These are phyloP conservation scores for Petroica traversi DNA, from an alignment of 2,113 vertebrate genomes.

Conservation along the genomic window DNA sequence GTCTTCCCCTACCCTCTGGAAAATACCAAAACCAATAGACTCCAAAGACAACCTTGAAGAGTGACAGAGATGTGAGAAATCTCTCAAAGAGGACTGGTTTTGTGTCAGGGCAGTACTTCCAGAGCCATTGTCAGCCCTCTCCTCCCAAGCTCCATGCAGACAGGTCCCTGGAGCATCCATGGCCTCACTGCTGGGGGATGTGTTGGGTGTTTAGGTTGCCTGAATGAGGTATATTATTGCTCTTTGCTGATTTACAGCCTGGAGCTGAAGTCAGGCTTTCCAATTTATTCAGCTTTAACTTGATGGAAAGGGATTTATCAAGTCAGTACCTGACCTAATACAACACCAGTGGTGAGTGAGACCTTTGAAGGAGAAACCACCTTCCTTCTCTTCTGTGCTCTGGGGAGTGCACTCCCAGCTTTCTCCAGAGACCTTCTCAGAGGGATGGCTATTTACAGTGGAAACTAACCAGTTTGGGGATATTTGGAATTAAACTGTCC, in stretches of 20 bases:
- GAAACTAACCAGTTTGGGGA: neutral
- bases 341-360: neutral
- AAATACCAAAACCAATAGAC: neutral
- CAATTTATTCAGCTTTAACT: neutral
- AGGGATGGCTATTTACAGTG: neutral
- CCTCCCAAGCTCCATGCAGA: neutral
- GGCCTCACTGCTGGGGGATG: neutral
- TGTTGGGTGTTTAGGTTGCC: neutral
- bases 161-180: accelerated
- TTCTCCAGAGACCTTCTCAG: neutral
- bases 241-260: neutral
- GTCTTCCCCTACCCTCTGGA: neutral
- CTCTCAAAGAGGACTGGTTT: neutral
- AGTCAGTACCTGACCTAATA: neutral
- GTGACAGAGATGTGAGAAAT: neutral
- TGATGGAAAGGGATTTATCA: neutral
- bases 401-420: neutral
- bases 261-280: neutral
- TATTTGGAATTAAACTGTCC: neutral
- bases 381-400: neutral
- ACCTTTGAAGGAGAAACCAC: neutral
- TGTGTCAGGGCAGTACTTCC: neutral
- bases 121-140: neutral
- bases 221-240: neutral
- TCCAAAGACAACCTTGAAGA: neutral